These are phyloP conservation scores for Puntigrus tetrazona DNA, from an alignment of 2,113 vertebrate species.

Conservation along the genomic window DNA sequence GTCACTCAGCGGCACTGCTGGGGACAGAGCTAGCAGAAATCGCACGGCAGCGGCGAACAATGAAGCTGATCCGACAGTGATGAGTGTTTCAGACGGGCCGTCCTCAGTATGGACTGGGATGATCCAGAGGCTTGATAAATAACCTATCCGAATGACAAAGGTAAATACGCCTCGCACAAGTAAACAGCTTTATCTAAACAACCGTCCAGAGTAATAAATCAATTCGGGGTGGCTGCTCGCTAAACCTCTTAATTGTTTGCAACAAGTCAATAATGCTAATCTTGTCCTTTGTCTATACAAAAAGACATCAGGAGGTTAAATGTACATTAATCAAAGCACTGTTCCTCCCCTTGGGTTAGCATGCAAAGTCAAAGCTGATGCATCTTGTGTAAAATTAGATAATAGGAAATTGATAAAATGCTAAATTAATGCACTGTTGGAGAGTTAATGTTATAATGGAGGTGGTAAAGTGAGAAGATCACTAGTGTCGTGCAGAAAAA, in stretches of 20 bases:
- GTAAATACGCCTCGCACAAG: not conserved
- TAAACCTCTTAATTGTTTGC: slow-evolving; percentile 11
- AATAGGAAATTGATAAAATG: slow-evolving; percentile 20
- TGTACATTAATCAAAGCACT: not conserved
- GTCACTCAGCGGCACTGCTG: slow-evolving; percentile 50
- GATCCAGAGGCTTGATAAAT: not conserved
- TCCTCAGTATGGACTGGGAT: not conserved
- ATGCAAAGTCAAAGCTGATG: slow-evolving; percentile 5
- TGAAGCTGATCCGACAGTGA: slow-evolving; percentile 30
- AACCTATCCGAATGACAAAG: not conserved
- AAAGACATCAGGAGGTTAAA: not conserved
- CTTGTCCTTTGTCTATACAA: not conserved
- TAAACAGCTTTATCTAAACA: slow-evolving; percentile 26
- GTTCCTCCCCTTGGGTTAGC: not conserved
- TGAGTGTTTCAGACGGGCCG: not conserved
- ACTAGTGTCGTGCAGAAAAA: not conserved
- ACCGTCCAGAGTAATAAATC: slow-evolving; percentile 18
- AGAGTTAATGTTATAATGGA: not conserved
- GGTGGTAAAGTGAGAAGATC: not conserved
- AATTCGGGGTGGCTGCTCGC: slow-evolving; percentile 3
- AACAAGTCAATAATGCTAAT: slow-evolving; percentile 42
- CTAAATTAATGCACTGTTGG: not conserved
- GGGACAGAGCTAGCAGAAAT: slow-evolving; percentile 40
- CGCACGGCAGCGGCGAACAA: slow-evolving; percentile 41
- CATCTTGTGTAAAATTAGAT: slow-evolving; percentile 2